Conservation (phyloP, 2,797 vertebrate species). For the Hemibagrus guttatus region DNA sequence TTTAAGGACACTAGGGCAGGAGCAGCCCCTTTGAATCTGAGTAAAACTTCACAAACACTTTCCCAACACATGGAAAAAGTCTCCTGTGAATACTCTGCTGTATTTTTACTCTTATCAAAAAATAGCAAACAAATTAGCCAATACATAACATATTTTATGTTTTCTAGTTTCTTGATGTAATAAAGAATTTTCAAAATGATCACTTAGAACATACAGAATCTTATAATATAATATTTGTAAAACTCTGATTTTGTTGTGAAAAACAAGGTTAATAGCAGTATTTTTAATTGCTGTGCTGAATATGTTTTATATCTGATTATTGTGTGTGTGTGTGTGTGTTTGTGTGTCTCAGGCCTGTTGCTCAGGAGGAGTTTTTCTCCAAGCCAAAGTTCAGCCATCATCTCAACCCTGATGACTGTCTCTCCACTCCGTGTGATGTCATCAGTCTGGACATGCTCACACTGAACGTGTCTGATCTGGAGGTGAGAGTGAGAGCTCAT, state of each 20-base stretch:
- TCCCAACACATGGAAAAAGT: too few species aligned
- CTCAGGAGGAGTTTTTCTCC: conserved; percentile 80
- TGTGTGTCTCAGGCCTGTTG: conserved; percentile 69
- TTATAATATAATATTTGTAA: too few species aligned
- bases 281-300: neutral
- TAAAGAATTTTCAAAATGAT: neutral
- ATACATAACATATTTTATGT: too few species aligned
- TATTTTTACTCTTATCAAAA: too few species aligned
- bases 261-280: neutral
- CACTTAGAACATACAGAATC: neutral
- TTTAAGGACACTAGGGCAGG: too few species aligned
- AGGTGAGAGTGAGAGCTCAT: conserved; percentile 53
- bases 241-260: neutral
- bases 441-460: conserved; percentile 77
- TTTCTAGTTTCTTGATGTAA: neutral
- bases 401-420: conserved; percentile 71
- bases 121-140: too few species aligned
- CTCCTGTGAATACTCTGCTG: too few species aligned
- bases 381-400: conserved; percentile 81
- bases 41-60: too few species aligned
- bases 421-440: conserved; percentile 70
- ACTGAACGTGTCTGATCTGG: conserved; percentile 70
- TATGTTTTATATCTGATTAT: neutral
- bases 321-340: neutral
- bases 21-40: too few species aligned